A percentile compares a stretch with the other conserved stretches of the same genome.
Conservation (phyloP, 2,888 invertebrate genomes). For the Idaea biselata region DNA sequence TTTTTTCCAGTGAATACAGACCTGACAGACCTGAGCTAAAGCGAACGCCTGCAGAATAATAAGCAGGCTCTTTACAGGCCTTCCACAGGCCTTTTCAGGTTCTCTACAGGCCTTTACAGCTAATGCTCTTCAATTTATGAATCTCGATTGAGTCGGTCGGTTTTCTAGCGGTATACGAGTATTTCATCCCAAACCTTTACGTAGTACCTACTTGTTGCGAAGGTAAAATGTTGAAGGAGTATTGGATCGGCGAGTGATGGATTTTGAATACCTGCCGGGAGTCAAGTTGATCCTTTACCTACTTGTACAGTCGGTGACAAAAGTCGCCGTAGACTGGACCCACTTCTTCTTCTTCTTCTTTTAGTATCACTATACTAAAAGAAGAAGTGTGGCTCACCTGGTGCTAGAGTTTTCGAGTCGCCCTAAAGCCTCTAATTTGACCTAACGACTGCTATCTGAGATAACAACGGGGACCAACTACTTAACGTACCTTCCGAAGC, state of each 20-base stretch:
- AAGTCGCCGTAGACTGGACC: no score
- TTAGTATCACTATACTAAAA: no score
- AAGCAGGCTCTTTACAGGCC: slow-evolving; percentile 4
- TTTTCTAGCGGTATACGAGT: slow-evolving; percentile 6
- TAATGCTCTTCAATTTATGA: slow-evolving; percentile 27
- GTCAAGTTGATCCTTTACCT: background rate
- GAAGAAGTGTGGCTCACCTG: no score
- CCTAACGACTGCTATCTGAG: no score
- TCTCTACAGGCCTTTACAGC: slow-evolving; percentile 20
- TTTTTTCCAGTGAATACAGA: background rate
- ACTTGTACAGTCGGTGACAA: background rate
- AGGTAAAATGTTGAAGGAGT: slow-evolving; percentile 11
- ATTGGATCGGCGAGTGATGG: slow-evolving; percentile 13
- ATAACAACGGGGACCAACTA: no score
- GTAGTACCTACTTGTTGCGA: slow-evolving; percentile 1
- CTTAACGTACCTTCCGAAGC: no score
- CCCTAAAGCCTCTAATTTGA: no score
- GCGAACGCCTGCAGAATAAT: background rate
- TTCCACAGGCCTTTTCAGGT: background rate
- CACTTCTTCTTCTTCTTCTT: no score
- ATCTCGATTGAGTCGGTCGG: slow-evolving; percentile 13
- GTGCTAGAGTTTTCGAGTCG: no score
- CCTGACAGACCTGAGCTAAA: background rate
- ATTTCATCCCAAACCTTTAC: slow-evolving; percentile 14
- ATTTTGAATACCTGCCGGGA: background rate